Conservation (phyloP, 2,888 invertebrate species). For the Drosophila neotestacea region DNA sequence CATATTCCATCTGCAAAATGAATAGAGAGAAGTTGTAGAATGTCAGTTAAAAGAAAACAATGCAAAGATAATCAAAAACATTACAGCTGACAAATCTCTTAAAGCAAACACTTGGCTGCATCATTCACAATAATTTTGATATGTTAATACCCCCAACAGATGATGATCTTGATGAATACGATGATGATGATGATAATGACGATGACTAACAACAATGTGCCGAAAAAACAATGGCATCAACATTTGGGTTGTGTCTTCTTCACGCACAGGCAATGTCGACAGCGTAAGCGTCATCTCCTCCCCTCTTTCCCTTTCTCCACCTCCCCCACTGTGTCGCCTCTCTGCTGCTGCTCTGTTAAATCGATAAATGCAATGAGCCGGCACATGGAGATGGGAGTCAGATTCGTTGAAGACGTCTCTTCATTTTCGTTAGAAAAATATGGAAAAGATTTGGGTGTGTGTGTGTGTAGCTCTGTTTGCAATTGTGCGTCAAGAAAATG, state of each 20-base stretch:
- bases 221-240: slow-evolving; percentile 44
- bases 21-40: slow-evolving; percentile 8
- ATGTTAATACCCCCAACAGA: slow-evolving; percentile 59
- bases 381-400: slow-evolving; percentile 31
- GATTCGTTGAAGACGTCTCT: slow-evolving; percentile 33
- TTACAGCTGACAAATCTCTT: slow-evolving; percentile 42
- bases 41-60: slow-evolving; percentile 3
- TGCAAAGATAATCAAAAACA: neutral
- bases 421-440: slow-evolving; percentile 47
- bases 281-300: slow-evolving; percentile 35
- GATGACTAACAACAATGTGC: slow-evolving; percentile 67
- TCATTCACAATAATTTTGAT: slow-evolving; percentile 47
- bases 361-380: slow-evolving; percentile 75
- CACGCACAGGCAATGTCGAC: slow-evolving; percentile 62
- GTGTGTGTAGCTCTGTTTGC: slow-evolving; percentile 36
- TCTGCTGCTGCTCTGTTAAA: slow-evolving; percentile 58
- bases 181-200: slow-evolving; percentile 25
- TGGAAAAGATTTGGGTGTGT: slow-evolving; percentile 29
- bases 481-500: slow-evolving; percentile 70
- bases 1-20: slow-evolving; percentile 69
- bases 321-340: slow-evolving; percentile 2
- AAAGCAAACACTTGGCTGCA: slow-evolving; percentile 46
- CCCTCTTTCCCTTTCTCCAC: neutral
- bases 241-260: slow-evolving; percentile 49
- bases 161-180: slow-evolving; percentile 12